Percentiles rank a stretch among this genome's conserved stretches.
phyloP scores from a whole-genome alignment of 2,797 vertebrate species.

The Menidia menidia region DNA sequence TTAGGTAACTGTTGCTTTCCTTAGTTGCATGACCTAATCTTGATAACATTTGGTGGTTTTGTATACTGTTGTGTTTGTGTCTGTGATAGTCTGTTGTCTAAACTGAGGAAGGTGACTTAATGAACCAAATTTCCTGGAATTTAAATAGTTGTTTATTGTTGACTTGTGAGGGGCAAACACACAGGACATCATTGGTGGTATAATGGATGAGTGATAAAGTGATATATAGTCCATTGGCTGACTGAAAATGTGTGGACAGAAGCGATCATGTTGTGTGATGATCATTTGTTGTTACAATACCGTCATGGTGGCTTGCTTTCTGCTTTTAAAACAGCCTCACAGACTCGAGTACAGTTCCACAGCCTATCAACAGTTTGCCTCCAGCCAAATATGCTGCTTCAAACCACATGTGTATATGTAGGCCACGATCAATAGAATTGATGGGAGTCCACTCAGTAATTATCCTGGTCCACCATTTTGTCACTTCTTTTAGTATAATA shows the following conservation, averaged over 20 bases:
- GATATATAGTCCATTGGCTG: background rate
- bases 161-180: background rate
- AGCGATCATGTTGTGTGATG: no score
- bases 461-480: background rate
- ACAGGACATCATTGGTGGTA: constrained; percentile 16
- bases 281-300: background rate
- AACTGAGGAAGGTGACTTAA: background rate
- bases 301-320: background rate
- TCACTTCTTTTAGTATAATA: background rate
- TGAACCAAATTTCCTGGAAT: background rate
- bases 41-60: background rate
- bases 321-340: constrained; percentile 25
- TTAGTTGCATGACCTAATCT: background rate
- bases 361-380: constrained; percentile 30
- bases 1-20: background rate
- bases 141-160: background rate
- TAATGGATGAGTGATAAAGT: constrained; percentile 1
- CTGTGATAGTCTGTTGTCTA: background rate
- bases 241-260: background rate
- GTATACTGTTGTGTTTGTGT: constrained; percentile 13
- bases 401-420: constrained; percentile 25
- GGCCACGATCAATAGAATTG: constrained; percentile 7
- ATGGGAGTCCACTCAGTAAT: constrained; percentile 24
- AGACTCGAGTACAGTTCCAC: constrained; percentile 2
- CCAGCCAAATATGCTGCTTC: constrained; percentile 18